Base-by-base conservation (phyloP, 2,113 vertebrate genomes). In the Nesogale talazaci region DNA sequence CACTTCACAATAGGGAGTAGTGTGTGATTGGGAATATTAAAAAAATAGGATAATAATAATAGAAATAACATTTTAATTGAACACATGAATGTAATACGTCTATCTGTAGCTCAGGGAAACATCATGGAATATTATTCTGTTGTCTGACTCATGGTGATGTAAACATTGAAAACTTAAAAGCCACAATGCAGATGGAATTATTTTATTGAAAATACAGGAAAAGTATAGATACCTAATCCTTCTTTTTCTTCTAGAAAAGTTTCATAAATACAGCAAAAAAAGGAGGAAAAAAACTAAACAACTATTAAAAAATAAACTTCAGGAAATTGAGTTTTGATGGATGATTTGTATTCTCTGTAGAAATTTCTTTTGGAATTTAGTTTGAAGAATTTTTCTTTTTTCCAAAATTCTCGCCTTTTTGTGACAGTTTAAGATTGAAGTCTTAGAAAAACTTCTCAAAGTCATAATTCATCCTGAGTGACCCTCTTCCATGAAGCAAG, bases 371-470 rank as follows among this genome's bases (percentile, higher is more conserved):
- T 75, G 23, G 34, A 93, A 23, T 56, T 87, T 63, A 85, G 25
- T 75, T 65, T 69, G 17, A 92, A 90, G 27, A 16, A 20, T 84
- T 78, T 78, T 82, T 27, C 23, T 17, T 52, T 82, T 27, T 19
- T 17, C 4, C 34, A 86, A 16, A 92, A 61, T 93, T 91, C 42
- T 92, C 82, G 61, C 17, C 81, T n/a, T 93, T 85, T 94, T 72
- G 83, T 12, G 14, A 52, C 5, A 76, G 40, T 70, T 86, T 93
- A 79, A 92, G 65, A 83, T 17, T 36, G 25, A 91, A 92, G 29
- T 74, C 27, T 82, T 93, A 29, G 40, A 34, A 94, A 94, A 19
- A 7, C 23, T 70, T 92, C 65, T 20, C 40, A 90, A 40, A n/a
- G 36, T 92, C n/a, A 83, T n/a, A 69, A 85, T 93, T 61, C 52